Evolutionary conservation across 2,113 vertebrate species (phyloP), one percentile per base, ranked within the genome.

Genomic region (Daboia siamensis): DNA sequence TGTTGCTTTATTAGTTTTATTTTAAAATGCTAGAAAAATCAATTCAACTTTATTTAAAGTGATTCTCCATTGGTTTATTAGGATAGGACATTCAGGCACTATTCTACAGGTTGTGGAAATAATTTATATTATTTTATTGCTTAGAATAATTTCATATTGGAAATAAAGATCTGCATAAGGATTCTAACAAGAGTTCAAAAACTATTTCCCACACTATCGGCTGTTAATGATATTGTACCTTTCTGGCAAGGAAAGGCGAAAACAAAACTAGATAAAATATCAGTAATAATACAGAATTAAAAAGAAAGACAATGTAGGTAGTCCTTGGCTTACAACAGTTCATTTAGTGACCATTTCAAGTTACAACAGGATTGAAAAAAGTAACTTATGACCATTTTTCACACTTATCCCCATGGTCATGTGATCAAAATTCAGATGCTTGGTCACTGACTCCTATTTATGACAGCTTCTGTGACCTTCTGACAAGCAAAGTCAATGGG

Each of bases 151-250:
- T 93, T 96, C 90, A 93, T 94, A 92, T 92, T 92, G 94, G 92
- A 94, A 92, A 91, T 92, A n/a, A 33, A 96, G 87, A 33, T 55
- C 94, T 95, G 91, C 88, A 93, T 57, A 0, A 95, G 93, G 95
- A 93, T 52, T 93, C 57, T n/a, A 95, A 74, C 54, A 86, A 95
- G 94, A 96, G 29, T n/a, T 94, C 88, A 93, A n/a, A 94, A 88
- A 94, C 93, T 91, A 56, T 91, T 95, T 96, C 94, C 88, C 91
- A 92, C 52, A 26, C 24, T 86, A 56, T 85, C 33, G 61, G 54
- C 90, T 94, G 94, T 92, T 26, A 26, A 46, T 59, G 39, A 61
- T 9, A 21, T 21, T 44, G 74, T 44, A 7, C 21, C 33, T 80
- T 80, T 44, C 20, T 80, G 69, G 23, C 39, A 89, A 26, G 39